Evolutionary conservation across 2,888 invertebrate genomes (phyloP).

Genomic region (Cataglyphis cursor): DNA sequence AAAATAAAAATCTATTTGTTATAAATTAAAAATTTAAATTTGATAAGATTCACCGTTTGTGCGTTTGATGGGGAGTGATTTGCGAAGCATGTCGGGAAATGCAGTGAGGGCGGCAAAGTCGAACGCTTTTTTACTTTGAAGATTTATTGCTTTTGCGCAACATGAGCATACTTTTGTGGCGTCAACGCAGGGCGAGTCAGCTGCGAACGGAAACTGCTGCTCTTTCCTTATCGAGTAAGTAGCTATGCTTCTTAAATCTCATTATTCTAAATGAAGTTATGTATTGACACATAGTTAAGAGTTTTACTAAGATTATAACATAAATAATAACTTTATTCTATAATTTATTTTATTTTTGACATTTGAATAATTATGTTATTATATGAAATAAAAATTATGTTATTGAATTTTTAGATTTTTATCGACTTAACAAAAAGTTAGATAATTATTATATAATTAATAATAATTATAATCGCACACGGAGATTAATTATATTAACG

Average conservation of each 20-base stretch:
- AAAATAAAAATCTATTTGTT: not conserved
- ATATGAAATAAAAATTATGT: not conserved
- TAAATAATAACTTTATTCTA: not conserved
- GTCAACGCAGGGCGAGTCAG: constrained; percentile 79
- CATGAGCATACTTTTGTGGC: constrained; percentile 84
- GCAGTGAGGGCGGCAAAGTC: not conserved
- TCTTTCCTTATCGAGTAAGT: constrained; percentile 77
- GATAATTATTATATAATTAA: not conserved
- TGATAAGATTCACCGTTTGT: not conserved
- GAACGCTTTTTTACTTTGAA: constrained; percentile 8
- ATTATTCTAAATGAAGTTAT: not conserved
- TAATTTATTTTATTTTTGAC: not conserved
- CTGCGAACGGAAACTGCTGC: constrained; percentile 71
- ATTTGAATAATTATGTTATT: not conserved
- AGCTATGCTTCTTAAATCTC: not conserved
- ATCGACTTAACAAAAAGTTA: not conserved
- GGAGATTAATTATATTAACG: not conserved
- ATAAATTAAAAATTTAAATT: not conserved
- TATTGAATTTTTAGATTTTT: not conserved
- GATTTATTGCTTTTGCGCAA: constrained; percentile 9
- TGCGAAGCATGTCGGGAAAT: not conserved
- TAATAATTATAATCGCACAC: not conserved
- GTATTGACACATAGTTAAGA: not conserved
- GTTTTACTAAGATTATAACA: not conserved
- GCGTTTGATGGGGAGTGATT: not conserved